phyloP scores from a whole-genome alignment of 2,113 vertebrate genomes.

The Gymnocephalus cernua region DNA sequence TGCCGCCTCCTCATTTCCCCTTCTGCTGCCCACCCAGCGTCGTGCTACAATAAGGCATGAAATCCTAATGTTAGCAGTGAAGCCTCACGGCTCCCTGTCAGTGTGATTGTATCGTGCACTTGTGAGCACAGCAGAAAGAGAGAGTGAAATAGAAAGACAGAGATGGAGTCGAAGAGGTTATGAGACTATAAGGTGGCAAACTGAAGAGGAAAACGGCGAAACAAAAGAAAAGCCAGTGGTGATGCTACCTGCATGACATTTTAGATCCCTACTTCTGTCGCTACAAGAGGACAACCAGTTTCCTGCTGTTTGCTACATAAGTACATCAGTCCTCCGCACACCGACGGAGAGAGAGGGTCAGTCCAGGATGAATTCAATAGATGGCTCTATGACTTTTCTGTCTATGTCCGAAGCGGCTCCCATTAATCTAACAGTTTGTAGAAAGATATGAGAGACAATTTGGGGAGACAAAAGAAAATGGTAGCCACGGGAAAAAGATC shows the following conservation, averaged over 20 bases:
- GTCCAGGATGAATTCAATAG: slow-evolving; percentile 48
- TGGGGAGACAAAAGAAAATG: slow-evolving; percentile 1
- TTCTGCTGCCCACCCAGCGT: slow-evolving; percentile 34
- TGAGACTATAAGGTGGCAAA: slow-evolving; percentile 40
- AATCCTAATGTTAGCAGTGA: slow-evolving; percentile 41
- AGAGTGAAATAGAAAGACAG: slow-evolving; percentile 22
- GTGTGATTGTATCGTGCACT: slow-evolving; percentile 7
- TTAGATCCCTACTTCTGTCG: slow-evolving; percentile 19
- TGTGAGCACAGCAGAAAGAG: slow-evolving; percentile 23
- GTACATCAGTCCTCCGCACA: slow-evolving; percentile 36
- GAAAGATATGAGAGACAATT: slow-evolving; percentile 43
- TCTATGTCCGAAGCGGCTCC: slow-evolving; percentile 46
- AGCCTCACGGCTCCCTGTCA: slow-evolving; percentile 10
- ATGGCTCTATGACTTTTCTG: slow-evolving; percentile 59
- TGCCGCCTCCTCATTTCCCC: not conserved
- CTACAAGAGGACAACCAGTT: slow-evolving; percentile 30
- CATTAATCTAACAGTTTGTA: slow-evolving; percentile 56
- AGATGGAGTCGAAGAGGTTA: slow-evolving; percentile 26
- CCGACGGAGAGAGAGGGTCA: slow-evolving; percentile 27
- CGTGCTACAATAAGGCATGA: slow-evolving; percentile 38
- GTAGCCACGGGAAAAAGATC: slow-evolving; percentile 23
- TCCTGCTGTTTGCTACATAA: slow-evolving; percentile 45
- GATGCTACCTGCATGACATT: slow-evolving; percentile 56
- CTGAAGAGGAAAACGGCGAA: slow-evolving; percentile 1
- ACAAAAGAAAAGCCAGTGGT: not conserved